Percentiles rank a stretch among this genome's conserved stretches.
phyloP scores from a whole-genome alignment of 2,888 invertebrate genomes.

The Trachelus tabidus region DNA sequence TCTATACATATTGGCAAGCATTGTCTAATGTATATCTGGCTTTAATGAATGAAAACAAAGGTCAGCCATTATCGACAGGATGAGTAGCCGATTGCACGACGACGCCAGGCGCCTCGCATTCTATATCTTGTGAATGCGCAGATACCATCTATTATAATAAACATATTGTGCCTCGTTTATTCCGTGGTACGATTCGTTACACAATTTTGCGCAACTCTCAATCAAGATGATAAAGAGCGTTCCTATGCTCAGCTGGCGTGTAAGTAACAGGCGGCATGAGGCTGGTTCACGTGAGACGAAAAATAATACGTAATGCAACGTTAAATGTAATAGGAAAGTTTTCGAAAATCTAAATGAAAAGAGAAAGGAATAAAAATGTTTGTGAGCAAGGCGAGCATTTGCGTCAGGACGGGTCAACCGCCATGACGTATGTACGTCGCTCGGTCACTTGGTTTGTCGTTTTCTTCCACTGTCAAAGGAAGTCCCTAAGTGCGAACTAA shows the following conservation, averaged over 20 bases:
- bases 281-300: too few species aligned
- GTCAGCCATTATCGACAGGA: slow-evolving; percentile 14
- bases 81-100: slow-evolving; percentile 6
- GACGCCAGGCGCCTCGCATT: too few species aligned
- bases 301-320: neutral
- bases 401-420: slow-evolving; percentile 3
- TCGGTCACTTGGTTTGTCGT: neutral
- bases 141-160: too few species aligned
- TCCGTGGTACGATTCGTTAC: too few species aligned
- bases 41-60: slow-evolving; percentile 12
- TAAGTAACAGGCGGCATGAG: too few species aligned
- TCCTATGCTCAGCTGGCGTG: too few species aligned
- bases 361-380: neutral
- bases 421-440: neutral
- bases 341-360: neutral
- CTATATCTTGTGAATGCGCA: too few species aligned
- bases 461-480: neutral
- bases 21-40: neutral
- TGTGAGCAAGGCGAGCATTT: neutral
- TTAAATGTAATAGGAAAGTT: neutral
- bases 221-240: too few species aligned
- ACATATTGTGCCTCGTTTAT: too few species aligned
- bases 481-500: slow-evolving; percentile 3
- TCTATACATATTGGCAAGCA: slow-evolving; percentile 10
- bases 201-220: too few species aligned